Evolutionary conservation across 2,797 vertebrate genomes (phyloP).

Genomic region (Siniperca scherzeri): DNA sequence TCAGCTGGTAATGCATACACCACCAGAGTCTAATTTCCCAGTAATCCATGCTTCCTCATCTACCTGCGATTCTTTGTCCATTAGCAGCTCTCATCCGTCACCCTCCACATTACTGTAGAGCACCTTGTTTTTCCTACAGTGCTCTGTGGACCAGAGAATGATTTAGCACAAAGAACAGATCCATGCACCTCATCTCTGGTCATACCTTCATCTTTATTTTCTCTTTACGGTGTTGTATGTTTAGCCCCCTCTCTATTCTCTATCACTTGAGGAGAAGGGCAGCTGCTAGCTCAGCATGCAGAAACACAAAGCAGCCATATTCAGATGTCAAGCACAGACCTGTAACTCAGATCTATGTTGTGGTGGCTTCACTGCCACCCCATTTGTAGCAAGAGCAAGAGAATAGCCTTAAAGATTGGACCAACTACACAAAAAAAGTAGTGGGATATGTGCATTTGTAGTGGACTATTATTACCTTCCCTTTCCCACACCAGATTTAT

Average conservation of each 20-base stretch:
- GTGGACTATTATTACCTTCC: slow-evolving; percentile 72
- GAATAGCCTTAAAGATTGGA: slow-evolving; percentile 79
- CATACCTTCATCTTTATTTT: slow-evolving; percentile 6
- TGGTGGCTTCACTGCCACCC: slow-evolving; percentile 59
- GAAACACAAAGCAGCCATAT: slow-evolving; percentile 79
- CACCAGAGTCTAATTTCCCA: slow-evolving; percentile 71
- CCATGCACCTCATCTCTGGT: slow-evolving; percentile 23
- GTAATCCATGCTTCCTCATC: slow-evolving; percentile 75
- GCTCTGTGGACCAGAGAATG: slow-evolving; percentile 73
- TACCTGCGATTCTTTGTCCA: slow-evolving; percentile 64
- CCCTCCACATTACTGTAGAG: slow-evolving; percentile 43
- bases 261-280: slow-evolving; percentile 57
- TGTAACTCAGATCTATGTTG: slow-evolving; percentile 67
- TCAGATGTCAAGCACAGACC: slow-evolving; percentile 70
- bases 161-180: slow-evolving; percentile 64
- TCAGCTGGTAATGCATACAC: slow-evolving; percentile 69
- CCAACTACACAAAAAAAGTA: slow-evolving; percentile 66
- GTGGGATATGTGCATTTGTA: slow-evolving; percentile 75
- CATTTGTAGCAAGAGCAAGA: slow-evolving; percentile 74
- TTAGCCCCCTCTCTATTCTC: background rate
- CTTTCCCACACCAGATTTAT: slow-evolving; percentile 74
- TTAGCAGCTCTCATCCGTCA: slow-evolving; percentile 65
- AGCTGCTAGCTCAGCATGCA: slow-evolving; percentile 67
- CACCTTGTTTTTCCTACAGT: slow-evolving; percentile 58
- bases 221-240: background rate